These are phyloP conservation scores for Molanna angustata DNA, from an alignment of 2,888 invertebrate species.

Conservation along the genomic window DNA sequence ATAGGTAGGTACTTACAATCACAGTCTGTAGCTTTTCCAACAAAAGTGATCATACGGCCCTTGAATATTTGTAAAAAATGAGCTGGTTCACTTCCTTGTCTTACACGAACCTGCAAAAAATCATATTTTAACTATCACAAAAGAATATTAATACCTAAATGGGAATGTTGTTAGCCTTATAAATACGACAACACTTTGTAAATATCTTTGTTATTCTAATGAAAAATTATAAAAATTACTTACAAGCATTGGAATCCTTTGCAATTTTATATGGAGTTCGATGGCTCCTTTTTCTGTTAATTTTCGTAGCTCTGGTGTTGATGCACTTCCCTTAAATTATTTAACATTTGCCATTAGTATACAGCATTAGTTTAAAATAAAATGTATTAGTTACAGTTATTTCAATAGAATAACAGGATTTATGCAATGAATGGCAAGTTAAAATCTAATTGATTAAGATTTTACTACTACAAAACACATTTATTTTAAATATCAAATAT, in stretches of 20 bases:
- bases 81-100: slow-evolving; percentile 87
- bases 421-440: no score
- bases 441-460: no score
- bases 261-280: slow-evolving; percentile 51
- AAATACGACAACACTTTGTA: neutral
- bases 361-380: no score
- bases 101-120: slow-evolving; percentile 63
- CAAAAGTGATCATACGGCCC: slow-evolving; percentile 77
- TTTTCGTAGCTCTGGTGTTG: slow-evolving; percentile 71
- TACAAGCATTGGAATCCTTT: slow-evolving; percentile 54
- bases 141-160: neutral
- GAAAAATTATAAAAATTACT: neutral
- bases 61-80: slow-evolving; percentile 89
- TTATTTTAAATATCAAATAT: no score
- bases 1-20: slow-evolving; percentile 58
- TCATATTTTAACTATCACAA: neutral
- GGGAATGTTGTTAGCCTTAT: neutral
- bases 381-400: no score
- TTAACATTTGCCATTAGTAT: no score
- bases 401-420: no score
- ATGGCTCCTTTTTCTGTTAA: slow-evolving; percentile 63
- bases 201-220: neutral
- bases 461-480: no score
- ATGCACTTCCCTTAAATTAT: slow-evolving; percentile 72
- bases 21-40: slow-evolving; percentile 63